Percentiles rank a stretch among this genome's conserved stretches.
phyloP scores from a whole-genome alignment of 2,797 vertebrate species.

The Chloroceryle amazona region DNA sequence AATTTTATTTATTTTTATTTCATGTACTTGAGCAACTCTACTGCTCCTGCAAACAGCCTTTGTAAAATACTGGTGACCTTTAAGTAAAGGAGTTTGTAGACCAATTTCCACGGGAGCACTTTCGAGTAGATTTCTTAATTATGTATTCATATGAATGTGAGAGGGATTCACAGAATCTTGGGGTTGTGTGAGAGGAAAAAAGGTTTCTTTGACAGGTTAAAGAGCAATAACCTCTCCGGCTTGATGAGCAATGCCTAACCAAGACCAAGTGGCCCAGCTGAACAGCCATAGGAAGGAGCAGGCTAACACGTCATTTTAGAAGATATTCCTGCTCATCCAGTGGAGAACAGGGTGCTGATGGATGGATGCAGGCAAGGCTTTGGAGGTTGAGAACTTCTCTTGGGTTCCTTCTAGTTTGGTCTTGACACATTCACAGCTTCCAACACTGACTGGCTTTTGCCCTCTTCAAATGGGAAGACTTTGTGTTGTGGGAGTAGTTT shows the following conservation, averaged over 20 bases:
- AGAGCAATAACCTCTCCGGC: too few species aligned
- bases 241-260: too few species aligned
- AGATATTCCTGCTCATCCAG: background rate
- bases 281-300: background rate
- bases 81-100: background rate
- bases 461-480: background rate
- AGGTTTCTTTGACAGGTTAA: background rate
- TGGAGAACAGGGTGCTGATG: rapidly evolving
- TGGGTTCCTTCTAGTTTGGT: background rate
- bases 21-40: background rate
- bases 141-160: background rate
- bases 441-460: background rate
- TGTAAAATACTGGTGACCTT: background rate
- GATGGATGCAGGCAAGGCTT: background rate
- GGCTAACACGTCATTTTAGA: rapidly evolving
- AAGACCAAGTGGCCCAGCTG: background rate
- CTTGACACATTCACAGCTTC: background rate
- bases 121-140: slow-evolving; percentile 38
- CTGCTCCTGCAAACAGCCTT: background rate
- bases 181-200: background rate
- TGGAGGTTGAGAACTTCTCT: background rate
- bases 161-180: background rate
- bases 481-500: background rate
- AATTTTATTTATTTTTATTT: background rate
- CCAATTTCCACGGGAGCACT: slow-evolving; percentile 5